These are phyloP conservation scores for Stichopus chloronotus DNA, from an alignment of 35 echinoderm and acorn worm species.

Conservation along the genomic window DNA sequence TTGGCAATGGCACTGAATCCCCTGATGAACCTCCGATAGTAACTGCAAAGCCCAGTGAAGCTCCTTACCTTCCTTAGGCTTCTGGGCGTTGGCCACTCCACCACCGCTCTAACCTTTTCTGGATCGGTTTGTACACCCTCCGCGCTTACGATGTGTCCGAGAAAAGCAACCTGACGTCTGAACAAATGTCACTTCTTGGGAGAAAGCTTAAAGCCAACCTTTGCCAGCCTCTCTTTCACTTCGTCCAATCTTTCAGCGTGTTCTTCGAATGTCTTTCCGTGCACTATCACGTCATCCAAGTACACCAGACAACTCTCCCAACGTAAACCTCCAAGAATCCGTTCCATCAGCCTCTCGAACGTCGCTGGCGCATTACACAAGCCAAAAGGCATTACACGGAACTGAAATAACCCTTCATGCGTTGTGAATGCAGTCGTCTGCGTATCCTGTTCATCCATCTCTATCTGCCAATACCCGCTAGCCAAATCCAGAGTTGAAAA, in stretches of 20 bases:
- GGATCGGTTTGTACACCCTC: background rate
- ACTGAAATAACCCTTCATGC: no score
- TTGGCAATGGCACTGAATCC: background rate
- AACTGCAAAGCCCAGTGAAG: conserved; percentile 37
- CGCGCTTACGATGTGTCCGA: background rate
- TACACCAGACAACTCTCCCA: background rate
- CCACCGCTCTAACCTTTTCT: background rate
- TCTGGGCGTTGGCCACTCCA: conserved; percentile 4
- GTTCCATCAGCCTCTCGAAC: background rate
- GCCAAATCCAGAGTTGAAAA: no score
- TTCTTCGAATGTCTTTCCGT: background rate
- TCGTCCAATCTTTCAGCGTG: background rate
- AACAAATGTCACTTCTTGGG: background rate
- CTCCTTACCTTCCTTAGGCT: conserved; percentile 5
- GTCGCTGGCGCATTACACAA: no score
- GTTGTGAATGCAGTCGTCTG: no score
- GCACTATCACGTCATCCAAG: background rate
- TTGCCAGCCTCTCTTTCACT: background rate
- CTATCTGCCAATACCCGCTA: no score
- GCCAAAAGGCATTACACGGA: no score
- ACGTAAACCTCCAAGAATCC: background rate
- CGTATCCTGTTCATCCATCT: no score
- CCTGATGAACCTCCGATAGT: conserved; percentile 46
- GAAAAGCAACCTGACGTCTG: background rate
- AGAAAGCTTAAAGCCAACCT: background rate